Evolutionary conservation across 2,888 invertebrate species (phyloP).

Genomic region (Ernsta delagoae): DNA sequence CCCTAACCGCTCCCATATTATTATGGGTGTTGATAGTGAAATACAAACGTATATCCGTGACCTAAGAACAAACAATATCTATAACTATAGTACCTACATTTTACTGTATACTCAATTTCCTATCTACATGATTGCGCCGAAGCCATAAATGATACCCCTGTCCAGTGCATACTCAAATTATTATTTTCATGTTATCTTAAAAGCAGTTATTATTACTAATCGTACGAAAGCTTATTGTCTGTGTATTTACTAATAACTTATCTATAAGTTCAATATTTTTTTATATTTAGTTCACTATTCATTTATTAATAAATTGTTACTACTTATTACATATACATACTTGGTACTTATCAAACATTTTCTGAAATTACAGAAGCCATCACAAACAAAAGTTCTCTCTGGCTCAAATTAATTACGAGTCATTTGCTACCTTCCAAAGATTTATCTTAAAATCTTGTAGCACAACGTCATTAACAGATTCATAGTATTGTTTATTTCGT

Average conservation of each 20-base stretch:
- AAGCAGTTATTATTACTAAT: background rate
- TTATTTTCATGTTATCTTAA: conserved; percentile 16
- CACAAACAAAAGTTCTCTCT: conserved; percentile 30
- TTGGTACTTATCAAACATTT: background rate
- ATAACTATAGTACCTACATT: conserved; percentile 17
- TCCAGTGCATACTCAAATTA: background rate
- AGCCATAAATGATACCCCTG: conserved; percentile 20
- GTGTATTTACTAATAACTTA: background rate
- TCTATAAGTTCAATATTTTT: background rate
- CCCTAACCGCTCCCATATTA: conserved; percentile 63
- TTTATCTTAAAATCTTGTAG: conserved; percentile 25
- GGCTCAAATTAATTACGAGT: conserved; percentile 27
- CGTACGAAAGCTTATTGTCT: background rate
- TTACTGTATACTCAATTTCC: conserved; percentile 19
- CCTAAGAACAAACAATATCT: conserved; percentile 45
- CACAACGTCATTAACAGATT: conserved; percentile 21
- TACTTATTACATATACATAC: no score
- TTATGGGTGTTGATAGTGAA: conserved; percentile 52
- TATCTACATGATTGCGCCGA: conserved; percentile 20
- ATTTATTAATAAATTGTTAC: no score
- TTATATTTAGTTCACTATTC: no score
- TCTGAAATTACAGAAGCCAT: conserved; percentile 15
- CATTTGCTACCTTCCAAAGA: conserved; percentile 31
- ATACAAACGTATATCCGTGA: conserved; percentile 56
- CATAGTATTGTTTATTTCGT: background rate